These are phyloP conservation scores for Andrena hattorfiana DNA, from an alignment of 2,888 invertebrate species.

Conservation along the genomic window DNA sequence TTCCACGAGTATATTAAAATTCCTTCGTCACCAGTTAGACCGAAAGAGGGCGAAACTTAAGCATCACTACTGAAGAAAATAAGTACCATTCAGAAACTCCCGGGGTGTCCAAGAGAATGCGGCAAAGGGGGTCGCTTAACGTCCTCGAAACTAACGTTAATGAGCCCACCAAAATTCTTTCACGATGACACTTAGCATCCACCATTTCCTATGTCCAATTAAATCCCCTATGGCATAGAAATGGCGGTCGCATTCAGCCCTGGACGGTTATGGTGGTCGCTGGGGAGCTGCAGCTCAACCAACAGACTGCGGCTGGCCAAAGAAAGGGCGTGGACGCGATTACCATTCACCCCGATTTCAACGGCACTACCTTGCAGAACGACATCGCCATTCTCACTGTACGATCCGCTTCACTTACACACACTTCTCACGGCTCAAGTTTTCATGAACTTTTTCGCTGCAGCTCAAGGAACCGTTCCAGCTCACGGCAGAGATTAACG, in stretches of 20 bases:
- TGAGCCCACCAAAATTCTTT: not conserved
- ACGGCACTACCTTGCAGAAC: conserved; percentile 65
- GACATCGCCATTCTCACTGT: conserved; percentile 78
- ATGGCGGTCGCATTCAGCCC: conserved; percentile 25
- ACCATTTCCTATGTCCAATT: not conserved
- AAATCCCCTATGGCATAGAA: conserved; percentile 16
- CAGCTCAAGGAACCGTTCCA: conserved; percentile 71
- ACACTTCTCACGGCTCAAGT: not conserved
- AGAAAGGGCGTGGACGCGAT: conserved; percentile 61
- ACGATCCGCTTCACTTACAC: conserved; percentile 25
- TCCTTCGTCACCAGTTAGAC: too few species aligned
- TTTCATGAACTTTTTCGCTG: not conserved
- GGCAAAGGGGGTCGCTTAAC: too few species aligned
- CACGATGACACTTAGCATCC: not conserved
- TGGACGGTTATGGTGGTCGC: conserved; percentile 71
- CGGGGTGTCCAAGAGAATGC: not conserved
- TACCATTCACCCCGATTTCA: conserved; percentile 68
- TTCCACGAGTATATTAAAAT: too few species aligned
- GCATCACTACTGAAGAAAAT: too few species aligned
- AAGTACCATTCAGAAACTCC: too few species aligned
- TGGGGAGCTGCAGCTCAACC: conserved; percentile 70
- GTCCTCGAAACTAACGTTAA: too few species aligned
- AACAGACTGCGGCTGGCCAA: conserved; percentile 56
- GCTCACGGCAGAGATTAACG: conserved; percentile 58
- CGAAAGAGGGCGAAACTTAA: too few species aligned